A percentile compares a stretch with the other conserved stretches of the same genome.
Conservation (phyloP, 1,140 invertebrate species). For the Drosophila watanabei region DNA sequence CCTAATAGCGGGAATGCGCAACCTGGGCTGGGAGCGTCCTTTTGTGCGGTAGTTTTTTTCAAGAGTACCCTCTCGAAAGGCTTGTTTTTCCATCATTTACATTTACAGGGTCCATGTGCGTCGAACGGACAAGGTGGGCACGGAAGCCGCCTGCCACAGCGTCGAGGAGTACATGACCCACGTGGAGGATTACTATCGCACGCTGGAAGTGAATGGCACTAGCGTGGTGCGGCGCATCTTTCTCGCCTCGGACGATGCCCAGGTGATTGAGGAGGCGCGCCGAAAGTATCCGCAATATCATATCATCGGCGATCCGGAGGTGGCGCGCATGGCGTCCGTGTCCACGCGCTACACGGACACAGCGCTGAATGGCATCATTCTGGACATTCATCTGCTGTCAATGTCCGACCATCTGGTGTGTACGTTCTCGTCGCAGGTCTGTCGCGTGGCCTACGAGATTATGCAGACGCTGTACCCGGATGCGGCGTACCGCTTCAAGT, state of each 20-base stretch:
- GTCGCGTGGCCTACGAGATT: slow-evolving; percentile 97
- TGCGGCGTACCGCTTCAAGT: slow-evolving; percentile 93
- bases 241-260: slow-evolving; percentile 95
- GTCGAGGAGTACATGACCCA: slow-evolving; percentile 99
- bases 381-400: slow-evolving; percentile 96
- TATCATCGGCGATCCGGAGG: slow-evolving; percentile 94
- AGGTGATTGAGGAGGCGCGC: slow-evolving; percentile 89
- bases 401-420: slow-evolving; percentile 96
- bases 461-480: slow-evolving; percentile 96
- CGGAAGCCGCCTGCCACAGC: slow-evolving; percentile 97
- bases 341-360: slow-evolving; percentile 95
- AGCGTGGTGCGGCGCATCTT: slow-evolving; percentile 91
- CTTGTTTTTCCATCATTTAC: neutral
- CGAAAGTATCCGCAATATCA: slow-evolving; percentile 93
- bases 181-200: slow-evolving; percentile 95
- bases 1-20: slow-evolving; percentile 91
- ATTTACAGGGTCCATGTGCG: slow-evolving; percentile 94
- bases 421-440: slow-evolving; percentile 98
- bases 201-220: slow-evolving; percentile 88
- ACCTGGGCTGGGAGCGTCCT: slow-evolving; percentile 93
- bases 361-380: slow-evolving; percentile 95
- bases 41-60: slow-evolving; percentile 94
- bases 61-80: neutral
- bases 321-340: slow-evolving; percentile 95
- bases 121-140: slow-evolving; percentile 99